phyloP scores from a whole-genome alignment of 2,888 invertebrate genomes.

The Noctua janthina region DNA sequence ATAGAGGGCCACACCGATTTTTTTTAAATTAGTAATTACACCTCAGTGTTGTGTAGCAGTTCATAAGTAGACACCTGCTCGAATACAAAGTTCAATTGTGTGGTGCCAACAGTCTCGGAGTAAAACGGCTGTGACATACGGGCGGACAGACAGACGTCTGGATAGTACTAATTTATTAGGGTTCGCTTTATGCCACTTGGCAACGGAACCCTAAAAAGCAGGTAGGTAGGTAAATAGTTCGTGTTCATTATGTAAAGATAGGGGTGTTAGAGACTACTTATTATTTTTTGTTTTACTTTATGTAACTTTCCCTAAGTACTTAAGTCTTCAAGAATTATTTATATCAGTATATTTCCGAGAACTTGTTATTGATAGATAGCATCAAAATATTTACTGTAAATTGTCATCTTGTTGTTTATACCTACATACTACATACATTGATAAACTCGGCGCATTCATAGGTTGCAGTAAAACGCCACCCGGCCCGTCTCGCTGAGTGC shows the following conservation, averaged over 20 bases:
- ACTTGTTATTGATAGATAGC: slow-evolving; percentile 26
- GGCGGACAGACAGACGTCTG: not conserved
- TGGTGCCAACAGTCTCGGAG: not conserved
- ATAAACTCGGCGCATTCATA: slow-evolving; percentile 61
- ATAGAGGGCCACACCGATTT: too few relatives aligned
- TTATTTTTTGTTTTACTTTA: not conserved
- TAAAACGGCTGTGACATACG: not conserved
- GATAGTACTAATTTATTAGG: not conserved
- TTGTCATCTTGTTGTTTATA: slow-evolving; percentile 32
- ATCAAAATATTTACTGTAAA: slow-evolving; percentile 32
- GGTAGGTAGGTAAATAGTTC: not conserved
- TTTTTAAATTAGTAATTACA: not conserved
- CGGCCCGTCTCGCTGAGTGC: slow-evolving; percentile 60
- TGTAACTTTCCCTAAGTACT: not conserved
- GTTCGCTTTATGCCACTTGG: not conserved
- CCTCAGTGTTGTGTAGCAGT: not conserved
- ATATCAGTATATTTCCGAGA: slow-evolving; percentile 24
- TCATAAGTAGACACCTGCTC: not conserved
- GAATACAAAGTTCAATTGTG: not conserved
- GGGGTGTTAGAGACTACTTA: not conserved
- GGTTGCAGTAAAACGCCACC: slow-evolving; percentile 57
- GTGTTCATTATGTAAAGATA: not conserved
- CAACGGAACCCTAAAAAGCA: not conserved
- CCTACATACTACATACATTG: slow-evolving; percentile 46
- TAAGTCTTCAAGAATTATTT: slow-evolving; percentile 11